Evolutionary conservation across 2,888 invertebrate genomes (phyloP).

Genomic region (Nysson spinosus): DNA sequence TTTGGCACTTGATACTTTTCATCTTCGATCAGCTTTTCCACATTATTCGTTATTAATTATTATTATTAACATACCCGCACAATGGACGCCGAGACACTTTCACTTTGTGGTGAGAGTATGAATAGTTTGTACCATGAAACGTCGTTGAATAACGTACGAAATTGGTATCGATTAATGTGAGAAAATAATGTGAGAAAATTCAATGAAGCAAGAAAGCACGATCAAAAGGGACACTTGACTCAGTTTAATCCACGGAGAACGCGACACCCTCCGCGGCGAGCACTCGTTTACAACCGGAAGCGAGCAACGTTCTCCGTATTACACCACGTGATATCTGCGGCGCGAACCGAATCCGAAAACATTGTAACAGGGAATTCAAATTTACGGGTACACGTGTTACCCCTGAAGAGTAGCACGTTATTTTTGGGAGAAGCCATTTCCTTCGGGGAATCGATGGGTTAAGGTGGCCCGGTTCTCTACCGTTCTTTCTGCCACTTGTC

Average conservation of each 20-base stretch:
- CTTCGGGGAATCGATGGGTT: conserved; percentile 45
- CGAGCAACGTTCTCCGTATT: conserved; percentile 48
- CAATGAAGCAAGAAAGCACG: conserved; percentile 53
- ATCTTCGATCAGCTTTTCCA: too few relatives aligned
- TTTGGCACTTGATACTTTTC: too few relatives aligned
- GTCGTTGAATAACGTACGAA: too few relatives aligned
- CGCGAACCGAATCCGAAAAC: conserved; percentile 30
- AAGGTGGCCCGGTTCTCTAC: conserved; percentile 25
- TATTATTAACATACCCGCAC: too few relatives aligned
- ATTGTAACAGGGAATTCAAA: conserved; percentile 56
- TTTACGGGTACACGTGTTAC: conserved; percentile 56
- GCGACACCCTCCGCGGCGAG: conserved; percentile 38
- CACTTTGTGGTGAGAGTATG: too few relatives aligned
- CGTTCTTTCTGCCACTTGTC: conserved; percentile 29
- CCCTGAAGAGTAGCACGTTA: conserved; percentile 51
- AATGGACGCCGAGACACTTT: too few relatives aligned
- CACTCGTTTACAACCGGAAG: conserved; percentile 59
- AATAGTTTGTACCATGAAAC: too few relatives aligned
- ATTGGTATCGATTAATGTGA: too few relatives aligned
- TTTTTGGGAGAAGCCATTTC: conserved; percentile 51
- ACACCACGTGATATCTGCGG: conserved; percentile 46
- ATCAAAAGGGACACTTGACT: conserved; percentile 53
- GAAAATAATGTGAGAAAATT: too few relatives aligned
- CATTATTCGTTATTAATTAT: too few relatives aligned
- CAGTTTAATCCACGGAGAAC: conserved; percentile 49